Conservation (phyloP, 2,113 vertebrate genomes). For the Phaetusa simplex region DNA sequence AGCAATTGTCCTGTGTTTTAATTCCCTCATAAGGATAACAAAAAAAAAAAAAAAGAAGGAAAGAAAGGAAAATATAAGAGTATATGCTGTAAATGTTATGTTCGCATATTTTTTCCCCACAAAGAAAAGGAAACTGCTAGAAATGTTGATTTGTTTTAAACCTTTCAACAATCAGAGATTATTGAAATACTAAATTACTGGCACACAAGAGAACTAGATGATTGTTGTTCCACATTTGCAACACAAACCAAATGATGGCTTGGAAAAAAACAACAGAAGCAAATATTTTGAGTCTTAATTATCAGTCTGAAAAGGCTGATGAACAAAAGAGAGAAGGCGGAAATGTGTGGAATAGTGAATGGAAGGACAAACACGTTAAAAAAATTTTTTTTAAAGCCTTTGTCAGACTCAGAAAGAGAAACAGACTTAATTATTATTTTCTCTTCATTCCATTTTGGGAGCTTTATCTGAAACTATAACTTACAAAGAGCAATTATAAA, state of each 20-base stretch:
- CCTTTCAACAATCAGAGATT: conserved; percentile 46
- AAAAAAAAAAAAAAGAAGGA: not conserved
- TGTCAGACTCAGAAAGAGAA: conserved; percentile 68
- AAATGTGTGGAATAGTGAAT: not conserved
- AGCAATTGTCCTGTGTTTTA: conserved; percentile 16
- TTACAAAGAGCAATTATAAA: conserved; percentile 77
- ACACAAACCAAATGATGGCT: conserved; percentile 58
- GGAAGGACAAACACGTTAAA: not conserved
- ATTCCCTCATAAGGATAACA: conserved; percentile 9
- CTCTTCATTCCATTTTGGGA: conserved; percentile 69
- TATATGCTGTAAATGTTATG: not conserved
- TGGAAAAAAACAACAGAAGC: conserved; percentile 35
- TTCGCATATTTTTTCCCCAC: not conserved
- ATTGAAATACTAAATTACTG: conserved; percentile 66
- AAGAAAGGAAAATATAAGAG: not conserved
- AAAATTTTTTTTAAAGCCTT: no score
- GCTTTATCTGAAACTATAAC: conserved; percentile 77
- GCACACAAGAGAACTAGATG: conserved; percentile 54
- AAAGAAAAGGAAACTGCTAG: conserved; percentile 39
- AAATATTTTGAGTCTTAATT: conserved; percentile 64
- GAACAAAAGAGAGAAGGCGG: conserved; percentile 55
- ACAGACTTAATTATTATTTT: conserved; percentile 72
- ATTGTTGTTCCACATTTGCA: conserved; percentile 48
- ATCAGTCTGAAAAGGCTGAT: conserved; percentile 37
- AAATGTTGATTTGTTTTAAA: conserved; percentile 66